Evolutionary conservation across 2,797 vertebrate genomes (phyloP).

Genomic region (Pangasius mekongensis): DNA sequence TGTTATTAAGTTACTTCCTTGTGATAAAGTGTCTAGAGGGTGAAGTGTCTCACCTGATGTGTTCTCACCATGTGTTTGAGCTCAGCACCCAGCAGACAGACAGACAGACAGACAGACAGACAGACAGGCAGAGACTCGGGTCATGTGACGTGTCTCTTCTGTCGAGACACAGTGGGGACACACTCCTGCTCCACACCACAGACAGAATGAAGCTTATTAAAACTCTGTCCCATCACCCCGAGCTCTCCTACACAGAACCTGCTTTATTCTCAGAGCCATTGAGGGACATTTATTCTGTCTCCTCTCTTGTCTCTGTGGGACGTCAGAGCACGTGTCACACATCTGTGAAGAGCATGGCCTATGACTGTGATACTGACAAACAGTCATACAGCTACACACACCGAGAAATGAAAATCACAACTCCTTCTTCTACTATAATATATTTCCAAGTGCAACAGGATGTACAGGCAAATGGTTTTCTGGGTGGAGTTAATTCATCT

Average conservation of each 20-base stretch:
- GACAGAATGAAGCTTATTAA: neutral
- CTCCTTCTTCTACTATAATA: neutral
- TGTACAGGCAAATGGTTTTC: neutral
- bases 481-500: neutral
- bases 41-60: neutral
- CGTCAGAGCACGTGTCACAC: neutral
- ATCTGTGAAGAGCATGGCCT: neutral
- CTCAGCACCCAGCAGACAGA: neutral
- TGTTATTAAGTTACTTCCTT: neutral
- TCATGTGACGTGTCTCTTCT: neutral
- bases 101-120: neutral
- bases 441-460: neutral
- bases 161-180: neutral
- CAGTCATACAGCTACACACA: neutral
- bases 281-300: neutral
- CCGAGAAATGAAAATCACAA: neutral
- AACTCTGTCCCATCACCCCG: neutral
- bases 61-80: neutral
- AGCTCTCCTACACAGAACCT: neutral
- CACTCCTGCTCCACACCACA: neutral
- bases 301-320: neutral
- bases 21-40: neutral
- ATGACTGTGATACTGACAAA: neutral
- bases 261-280: neutral
- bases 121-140: neutral